These are phyloP conservation scores for Phallusia fumigata DNA, from an alignment of 23 tunicate genomes.

Conservation along the genomic window DNA sequence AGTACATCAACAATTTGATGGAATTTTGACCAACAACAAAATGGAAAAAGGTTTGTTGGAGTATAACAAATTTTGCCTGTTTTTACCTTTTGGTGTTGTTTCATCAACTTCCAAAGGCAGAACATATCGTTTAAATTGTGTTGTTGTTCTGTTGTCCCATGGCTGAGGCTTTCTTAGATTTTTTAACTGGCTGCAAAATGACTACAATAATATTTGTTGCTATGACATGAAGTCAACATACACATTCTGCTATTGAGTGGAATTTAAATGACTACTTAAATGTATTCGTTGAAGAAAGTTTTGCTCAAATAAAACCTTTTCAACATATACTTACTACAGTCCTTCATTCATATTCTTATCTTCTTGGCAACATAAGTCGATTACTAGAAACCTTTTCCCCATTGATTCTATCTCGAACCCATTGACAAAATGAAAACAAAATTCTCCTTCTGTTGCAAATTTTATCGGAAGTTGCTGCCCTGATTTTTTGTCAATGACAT, in stretches of 20 bases:
- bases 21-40: too few relatives aligned
- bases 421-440: slow-evolving; percentile 41
- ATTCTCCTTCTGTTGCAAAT: slow-evolving; percentile 34
- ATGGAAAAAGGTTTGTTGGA: too few relatives aligned
- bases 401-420: slow-evolving; percentile 17
- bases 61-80: too few relatives aligned
- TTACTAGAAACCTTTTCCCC: slow-evolving; percentile 23
- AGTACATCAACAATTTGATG: too few relatives aligned
- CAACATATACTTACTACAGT: background rate
- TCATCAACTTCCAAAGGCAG: slow-evolving; percentile 32
- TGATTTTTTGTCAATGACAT: slow-evolving; percentile 30
- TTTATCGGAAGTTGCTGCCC: slow-evolving; percentile 13
- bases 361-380: slow-evolving; percentile 25
- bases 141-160: background rate
- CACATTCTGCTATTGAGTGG: too few relatives aligned
- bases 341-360: background rate
- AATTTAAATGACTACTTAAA: too few relatives aligned
- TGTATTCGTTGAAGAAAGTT: background rate
- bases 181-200: background rate
- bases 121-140: slow-evolving; percentile 16
- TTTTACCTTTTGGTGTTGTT: slow-evolving; percentile 37
- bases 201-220: too few relatives aligned
- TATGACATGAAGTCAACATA: too few relatives aligned
- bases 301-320: too few relatives aligned
- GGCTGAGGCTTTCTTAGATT: background rate